Percentiles rank a stretch among this genome's conserved stretches.
phyloP scores from a whole-genome alignment of 1,140 invertebrate genomes.

The Dendroctonus valens region DNA sequence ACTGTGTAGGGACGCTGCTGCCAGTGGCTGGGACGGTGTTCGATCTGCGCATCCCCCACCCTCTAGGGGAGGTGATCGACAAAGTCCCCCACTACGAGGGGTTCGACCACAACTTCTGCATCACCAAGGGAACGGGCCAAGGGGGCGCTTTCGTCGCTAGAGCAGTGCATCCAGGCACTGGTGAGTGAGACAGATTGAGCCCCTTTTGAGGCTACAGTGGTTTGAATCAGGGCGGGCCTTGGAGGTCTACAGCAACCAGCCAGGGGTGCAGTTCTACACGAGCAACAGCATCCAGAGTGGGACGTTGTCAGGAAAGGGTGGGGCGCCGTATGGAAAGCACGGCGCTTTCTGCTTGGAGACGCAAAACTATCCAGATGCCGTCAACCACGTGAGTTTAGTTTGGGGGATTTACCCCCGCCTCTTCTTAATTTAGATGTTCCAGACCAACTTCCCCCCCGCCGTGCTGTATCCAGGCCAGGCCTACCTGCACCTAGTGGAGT shows the following conservation, averaged over 20 bases:
- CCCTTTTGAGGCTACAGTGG: background rate
- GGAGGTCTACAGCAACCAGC: conserved; percentile 80
- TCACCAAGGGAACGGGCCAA: conserved; percentile 46
- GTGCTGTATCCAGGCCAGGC: conserved; percentile 70
- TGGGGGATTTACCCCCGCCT: conserved; percentile 5
- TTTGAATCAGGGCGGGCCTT: conserved; percentile 61
- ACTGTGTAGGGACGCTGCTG: conserved; percentile 42
- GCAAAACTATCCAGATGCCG: conserved; percentile 88
- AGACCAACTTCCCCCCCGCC: conserved; percentile 72
- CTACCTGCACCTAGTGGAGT: conserved; percentile 55
- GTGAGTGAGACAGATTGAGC: conserved; percentile 51
- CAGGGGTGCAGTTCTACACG: conserved; percentile 90
- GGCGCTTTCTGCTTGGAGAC: conserved; percentile 87
- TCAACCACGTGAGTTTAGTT: conserved; percentile 64
- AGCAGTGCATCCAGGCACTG: conserved; percentile 33
- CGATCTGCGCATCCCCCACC: conserved; percentile 65
- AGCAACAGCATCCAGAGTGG: conserved; percentile 64
- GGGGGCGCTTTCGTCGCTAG: conserved; percentile 48
- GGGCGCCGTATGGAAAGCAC: conserved; percentile 72
- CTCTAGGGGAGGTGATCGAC: conserved; percentile 55
- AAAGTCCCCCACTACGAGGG: conserved; percentile 54
- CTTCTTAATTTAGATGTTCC: conserved; percentile 27
- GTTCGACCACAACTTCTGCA: conserved; percentile 74
- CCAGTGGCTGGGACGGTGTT: conserved; percentile 44
- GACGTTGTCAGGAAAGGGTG: conserved; percentile 61